phyloP scores from a whole-genome alignment of 2,113 vertebrate species.

The Bombycilla garrulus region DNA sequence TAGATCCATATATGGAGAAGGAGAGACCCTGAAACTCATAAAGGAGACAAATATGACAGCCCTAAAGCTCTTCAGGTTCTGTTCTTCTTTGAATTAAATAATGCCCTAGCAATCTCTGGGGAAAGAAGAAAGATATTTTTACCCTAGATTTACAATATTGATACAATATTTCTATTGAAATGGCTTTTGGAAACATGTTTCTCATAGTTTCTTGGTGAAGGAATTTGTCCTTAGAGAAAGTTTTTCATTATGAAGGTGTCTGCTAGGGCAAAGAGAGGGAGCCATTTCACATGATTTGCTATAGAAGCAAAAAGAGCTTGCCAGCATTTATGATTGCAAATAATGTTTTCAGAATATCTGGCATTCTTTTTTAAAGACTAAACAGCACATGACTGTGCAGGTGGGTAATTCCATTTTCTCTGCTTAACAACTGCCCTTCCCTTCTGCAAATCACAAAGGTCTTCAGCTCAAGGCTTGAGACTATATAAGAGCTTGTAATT shows the following conservation, averaged over 20 bases:
- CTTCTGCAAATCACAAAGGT: neutral
- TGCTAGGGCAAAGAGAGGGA: neutral
- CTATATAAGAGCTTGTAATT: neutral
- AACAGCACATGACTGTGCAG: neutral
- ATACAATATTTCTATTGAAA: neutral
- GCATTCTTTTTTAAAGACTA: neutral
- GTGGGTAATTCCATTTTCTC: neutral
- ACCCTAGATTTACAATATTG: neutral
- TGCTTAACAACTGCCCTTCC: neutral
- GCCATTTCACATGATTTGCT: neutral
- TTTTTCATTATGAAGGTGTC: neutral
- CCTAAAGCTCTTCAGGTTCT: neutral
- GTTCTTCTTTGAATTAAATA: neutral
- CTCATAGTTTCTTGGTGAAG: neutral
- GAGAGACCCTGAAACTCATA: neutral
- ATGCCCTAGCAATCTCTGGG: neutral
- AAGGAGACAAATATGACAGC: neutral
- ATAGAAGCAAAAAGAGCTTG: neutral
- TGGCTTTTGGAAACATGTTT: neutral
- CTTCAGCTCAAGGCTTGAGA: neutral
- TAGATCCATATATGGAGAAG: neutral
- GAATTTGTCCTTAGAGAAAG: neutral
- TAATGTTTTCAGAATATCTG: neutral
- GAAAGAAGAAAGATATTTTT: neutral
- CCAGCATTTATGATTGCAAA: neutral